Evolutionary conservation across 2,113 vertebrate genomes (phyloP), one percentile per base, ranked within the genome.

Genomic region (Limnothrissa miodon): DNA sequence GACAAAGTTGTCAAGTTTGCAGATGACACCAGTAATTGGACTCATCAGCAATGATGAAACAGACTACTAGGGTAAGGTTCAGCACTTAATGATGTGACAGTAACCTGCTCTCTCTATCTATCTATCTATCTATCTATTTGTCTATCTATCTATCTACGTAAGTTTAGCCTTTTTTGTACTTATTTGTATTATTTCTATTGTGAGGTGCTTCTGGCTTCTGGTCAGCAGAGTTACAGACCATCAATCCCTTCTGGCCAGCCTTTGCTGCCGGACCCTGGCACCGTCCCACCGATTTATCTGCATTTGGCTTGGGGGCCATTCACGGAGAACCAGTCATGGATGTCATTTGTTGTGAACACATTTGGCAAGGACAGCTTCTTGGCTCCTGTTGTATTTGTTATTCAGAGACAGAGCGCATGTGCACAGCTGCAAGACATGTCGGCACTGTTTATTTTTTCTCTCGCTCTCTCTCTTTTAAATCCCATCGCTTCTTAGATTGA

Each of bases 341-440:
- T 91, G 90, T 92, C 87, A 90, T 94, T 92, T 93, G 90, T 93
- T 93, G 92, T 90, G 87, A 90, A 88, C 89, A 84, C 89, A 91
- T 93, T 94, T 94, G 92, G 93, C 92, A 91, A 89, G 29, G 83
- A 46, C 1, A 84, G 80, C 89, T 85, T 89, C 88, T 91, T 90
- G 90, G 90, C 86, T 87, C 85, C 87, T 78, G 90, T 89, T 90
- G 83, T 85, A 46, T 84, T 83, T 78, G 59, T 66, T 66, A 66
- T 89, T 85, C 82, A 80, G 86, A 91, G 90, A 89, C 87, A 87
- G 89, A 90, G 90, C 89, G 89, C 91, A 92, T 90, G 89, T 56
- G 51, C 91, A 91, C 51, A 78, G 85, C 91, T 89, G 92, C 51
- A 93, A 92, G 90, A 90, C 59, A 39, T 93, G 89, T 91, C 92